Evolutionary conservation across 2,888 invertebrate species (phyloP).

Genomic region (Steinernema carpocapsae): DNA sequence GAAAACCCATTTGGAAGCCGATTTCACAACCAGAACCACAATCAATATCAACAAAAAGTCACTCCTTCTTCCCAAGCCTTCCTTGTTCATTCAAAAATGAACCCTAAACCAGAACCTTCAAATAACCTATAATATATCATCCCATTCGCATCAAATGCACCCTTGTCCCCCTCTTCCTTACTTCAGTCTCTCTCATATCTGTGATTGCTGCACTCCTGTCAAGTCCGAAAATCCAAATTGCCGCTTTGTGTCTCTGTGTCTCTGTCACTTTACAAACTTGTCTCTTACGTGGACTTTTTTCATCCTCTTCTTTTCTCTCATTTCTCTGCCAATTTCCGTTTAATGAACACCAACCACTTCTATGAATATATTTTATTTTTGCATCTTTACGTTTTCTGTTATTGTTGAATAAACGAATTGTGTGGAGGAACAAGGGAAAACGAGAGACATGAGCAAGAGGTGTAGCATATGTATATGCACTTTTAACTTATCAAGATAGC

Average conservation of each 20-base stretch:
- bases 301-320: not conserved
- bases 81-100: conserved; percentile 23
- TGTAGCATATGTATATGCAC: too few species aligned
- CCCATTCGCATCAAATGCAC: conserved; percentile 33
- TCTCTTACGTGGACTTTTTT: not conserved
- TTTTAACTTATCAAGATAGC: too few species aligned
- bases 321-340: conserved; percentile 7
- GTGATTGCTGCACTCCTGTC: conserved; percentile 17
- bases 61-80: not conserved
- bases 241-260: not conserved
- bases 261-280: not conserved
- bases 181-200: not conserved
- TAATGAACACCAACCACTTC: not conserved
- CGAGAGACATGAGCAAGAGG: too few species aligned
- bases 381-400: conserved; percentile 25
- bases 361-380: conserved; percentile 7
- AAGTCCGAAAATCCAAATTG: conserved; percentile 9
- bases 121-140: conserved; percentile 12
- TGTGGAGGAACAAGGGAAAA: not conserved
- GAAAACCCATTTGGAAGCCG: conserved; percentile 27
- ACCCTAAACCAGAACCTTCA: not conserved
- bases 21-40: conserved; percentile 27
- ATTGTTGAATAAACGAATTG: conserved; percentile 33
- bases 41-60: conserved; percentile 18
- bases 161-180: not conserved